Percentiles rank a stretch among this genome's conserved stretches.
Evolutionary conservation across 1,140 invertebrate genomes (phyloP).

Genomic region (Leptopilina boulardi): DNA sequence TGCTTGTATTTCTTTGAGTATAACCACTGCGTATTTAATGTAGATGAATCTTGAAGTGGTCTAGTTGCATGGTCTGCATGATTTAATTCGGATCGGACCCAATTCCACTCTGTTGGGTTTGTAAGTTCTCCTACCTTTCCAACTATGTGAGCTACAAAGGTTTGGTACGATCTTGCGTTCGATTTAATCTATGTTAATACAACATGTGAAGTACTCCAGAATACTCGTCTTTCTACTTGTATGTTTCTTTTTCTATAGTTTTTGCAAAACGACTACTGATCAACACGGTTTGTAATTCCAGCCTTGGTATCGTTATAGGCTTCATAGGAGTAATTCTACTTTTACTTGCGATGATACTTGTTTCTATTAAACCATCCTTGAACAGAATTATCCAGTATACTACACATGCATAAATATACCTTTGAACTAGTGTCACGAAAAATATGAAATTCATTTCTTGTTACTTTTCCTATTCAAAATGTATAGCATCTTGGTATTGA

Average conservation of each 20-base stretch:
- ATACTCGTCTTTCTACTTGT: too few species aligned
- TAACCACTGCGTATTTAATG: too few species aligned
- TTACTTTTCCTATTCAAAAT: background rate
- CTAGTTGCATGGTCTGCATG: too few species aligned
- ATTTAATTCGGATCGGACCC: too few species aligned
- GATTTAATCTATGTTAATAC: too few species aligned
- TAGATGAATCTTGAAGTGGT: too few species aligned
- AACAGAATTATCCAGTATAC: constrained; percentile 46
- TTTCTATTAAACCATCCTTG: background rate
- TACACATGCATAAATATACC: constrained; percentile 59
- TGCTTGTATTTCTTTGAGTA: too few species aligned
- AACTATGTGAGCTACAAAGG: too few species aligned
- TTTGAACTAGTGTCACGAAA: constrained; percentile 54
- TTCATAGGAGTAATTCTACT: constrained; percentile 61
- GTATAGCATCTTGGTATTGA: constrained; percentile 36
- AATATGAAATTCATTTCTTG: constrained; percentile 26
- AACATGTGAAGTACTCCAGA: too few species aligned
- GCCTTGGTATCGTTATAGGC: constrained; percentile 59
- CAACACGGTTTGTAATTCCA: constrained; percentile 66
- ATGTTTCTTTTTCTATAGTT: constrained; percentile 52
- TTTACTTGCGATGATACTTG: constrained; percentile 45
- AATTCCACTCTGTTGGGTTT: too few species aligned
- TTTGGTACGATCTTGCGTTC: too few species aligned
- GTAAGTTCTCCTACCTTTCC: too few species aligned
- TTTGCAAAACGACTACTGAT: constrained; percentile 56